phyloP scores from a whole-genome alignment of 2,888 invertebrate species.

The Amphipyra berbera region DNA sequence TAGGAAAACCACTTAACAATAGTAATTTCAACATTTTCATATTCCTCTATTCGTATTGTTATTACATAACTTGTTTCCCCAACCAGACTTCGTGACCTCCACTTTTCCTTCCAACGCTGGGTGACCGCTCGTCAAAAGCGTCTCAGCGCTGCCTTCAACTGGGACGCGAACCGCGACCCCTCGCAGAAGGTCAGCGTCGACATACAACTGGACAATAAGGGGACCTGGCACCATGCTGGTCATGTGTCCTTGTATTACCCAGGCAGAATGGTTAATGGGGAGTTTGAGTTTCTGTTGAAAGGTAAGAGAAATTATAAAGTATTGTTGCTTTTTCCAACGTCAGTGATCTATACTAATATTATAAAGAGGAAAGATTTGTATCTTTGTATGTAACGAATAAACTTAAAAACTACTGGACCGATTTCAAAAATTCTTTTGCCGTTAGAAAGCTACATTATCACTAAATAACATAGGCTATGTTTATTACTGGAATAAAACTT shows the following conservation, averaged over 20 bases:
- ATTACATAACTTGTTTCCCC: background rate
- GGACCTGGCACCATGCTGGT: conserved; percentile 91
- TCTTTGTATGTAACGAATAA: too few species aligned
- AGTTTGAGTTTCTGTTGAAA: conserved; percentile 90
- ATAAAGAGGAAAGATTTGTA: too few species aligned
- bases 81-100: conserved; percentile 92
- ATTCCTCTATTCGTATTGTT: too few species aligned
- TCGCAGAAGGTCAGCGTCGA: conserved; percentile 92
- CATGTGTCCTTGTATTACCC: conserved; percentile 93
- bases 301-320: conserved; percentile 68
- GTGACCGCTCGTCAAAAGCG: conserved; percentile 91
- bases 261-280: conserved; percentile 92
- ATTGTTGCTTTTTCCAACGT: too few species aligned
- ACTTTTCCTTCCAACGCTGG: conserved; percentile 91
- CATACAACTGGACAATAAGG: conserved; percentile 90
- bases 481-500: too few species aligned
- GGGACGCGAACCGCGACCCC: conserved; percentile 96
- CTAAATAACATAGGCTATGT: too few species aligned
- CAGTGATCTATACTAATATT: too few species aligned
- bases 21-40: too few species aligned
- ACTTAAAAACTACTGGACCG: too few species aligned
- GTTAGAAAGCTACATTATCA: too few species aligned
- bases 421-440: too few species aligned
- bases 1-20: too few species aligned
- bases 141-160: conserved; percentile 93